These are phyloP conservation scores for Augochlorella aurata DNA, from an alignment of 2,888 invertebrate species.

Conservation along the genomic window DNA sequence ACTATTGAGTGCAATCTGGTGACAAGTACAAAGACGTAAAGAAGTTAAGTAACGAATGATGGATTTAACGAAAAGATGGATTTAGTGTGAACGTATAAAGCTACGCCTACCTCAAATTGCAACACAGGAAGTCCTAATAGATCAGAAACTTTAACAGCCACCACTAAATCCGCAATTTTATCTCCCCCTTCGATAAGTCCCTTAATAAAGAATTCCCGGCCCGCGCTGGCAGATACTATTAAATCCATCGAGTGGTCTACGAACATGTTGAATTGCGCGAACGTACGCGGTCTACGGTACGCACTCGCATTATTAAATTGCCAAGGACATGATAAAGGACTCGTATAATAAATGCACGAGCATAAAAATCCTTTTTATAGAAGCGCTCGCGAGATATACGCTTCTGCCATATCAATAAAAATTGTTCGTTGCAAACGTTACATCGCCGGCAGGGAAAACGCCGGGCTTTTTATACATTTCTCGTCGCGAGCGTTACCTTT, in stretches of 20 bases:
- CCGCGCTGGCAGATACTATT: neutral
- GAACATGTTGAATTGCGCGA: neutral
- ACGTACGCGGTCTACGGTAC: neutral
- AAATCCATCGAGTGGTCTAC: neutral
- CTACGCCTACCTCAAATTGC: neutral
- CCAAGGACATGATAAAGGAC: slow-evolving; percentile 8
- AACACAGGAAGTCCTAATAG: neutral
- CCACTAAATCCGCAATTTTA: neutral
- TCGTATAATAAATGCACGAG: neutral
- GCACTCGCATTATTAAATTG: neutral
- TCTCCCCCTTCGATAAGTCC: neutral
- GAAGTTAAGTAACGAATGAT: neutral
- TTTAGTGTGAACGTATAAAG: neutral
- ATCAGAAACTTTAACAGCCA: neutral
- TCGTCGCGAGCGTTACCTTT: slow-evolving; percentile 4
- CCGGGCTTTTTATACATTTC: slow-evolving; percentile 5
- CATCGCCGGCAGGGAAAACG: slow-evolving; percentile 1
- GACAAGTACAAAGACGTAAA: neutral
- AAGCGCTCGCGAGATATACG: neutral
- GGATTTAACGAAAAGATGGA: neutral
- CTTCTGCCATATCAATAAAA: neutral
- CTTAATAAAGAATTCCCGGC: neutral
- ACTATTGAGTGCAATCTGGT: neutral
- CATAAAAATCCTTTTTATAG: neutral
- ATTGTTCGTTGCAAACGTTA: neutral